phyloP scores from a whole-genome alignment of 2,888 invertebrate genomes.

The Drosophila nigricruria region DNA sequence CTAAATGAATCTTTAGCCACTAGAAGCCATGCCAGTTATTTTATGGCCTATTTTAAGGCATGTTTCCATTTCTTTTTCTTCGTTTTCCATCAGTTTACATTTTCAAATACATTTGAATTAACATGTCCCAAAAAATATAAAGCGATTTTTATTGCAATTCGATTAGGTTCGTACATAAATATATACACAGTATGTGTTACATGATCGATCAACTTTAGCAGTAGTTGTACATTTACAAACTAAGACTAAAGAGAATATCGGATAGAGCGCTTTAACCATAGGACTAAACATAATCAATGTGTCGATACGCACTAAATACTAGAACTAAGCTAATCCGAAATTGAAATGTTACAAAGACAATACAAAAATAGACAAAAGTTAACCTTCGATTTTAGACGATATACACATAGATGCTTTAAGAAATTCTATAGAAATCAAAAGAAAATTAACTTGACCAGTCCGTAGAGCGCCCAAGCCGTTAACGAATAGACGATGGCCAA shows the following conservation, averaged over 20 bases:
- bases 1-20: too few relatives aligned
- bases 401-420: not conserved
- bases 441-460: constrained; percentile 71
- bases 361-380: constrained; percentile 23
- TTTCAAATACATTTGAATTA: not conserved
- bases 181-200: constrained; percentile 41
- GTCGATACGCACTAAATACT: constrained; percentile 30
- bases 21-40: too few relatives aligned
- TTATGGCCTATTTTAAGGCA: too few relatives aligned
- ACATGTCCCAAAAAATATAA: constrained; percentile 67
- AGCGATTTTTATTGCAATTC: constrained; percentile 69
- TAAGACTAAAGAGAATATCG: constrained; percentile 67
- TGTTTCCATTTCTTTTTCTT: too few relatives aligned
- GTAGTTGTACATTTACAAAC: constrained; percentile 43
- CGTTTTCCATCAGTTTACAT: too few relatives aligned
- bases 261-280: constrained; percentile 71
- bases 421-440: constrained; percentile 39
- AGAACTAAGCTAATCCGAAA: constrained; percentile 61
- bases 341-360: constrained; percentile 29
- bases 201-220: constrained; percentile 32
- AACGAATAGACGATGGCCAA: constrained; percentile 74
- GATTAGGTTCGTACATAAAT: constrained; percentile 50
- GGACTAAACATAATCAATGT: constrained; percentile 58
- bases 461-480: constrained; percentile 71
- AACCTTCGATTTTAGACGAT: constrained; percentile 29